Conservation (phyloP, 2,888 invertebrate species). For the Ypsolopha scabrella region DNA sequence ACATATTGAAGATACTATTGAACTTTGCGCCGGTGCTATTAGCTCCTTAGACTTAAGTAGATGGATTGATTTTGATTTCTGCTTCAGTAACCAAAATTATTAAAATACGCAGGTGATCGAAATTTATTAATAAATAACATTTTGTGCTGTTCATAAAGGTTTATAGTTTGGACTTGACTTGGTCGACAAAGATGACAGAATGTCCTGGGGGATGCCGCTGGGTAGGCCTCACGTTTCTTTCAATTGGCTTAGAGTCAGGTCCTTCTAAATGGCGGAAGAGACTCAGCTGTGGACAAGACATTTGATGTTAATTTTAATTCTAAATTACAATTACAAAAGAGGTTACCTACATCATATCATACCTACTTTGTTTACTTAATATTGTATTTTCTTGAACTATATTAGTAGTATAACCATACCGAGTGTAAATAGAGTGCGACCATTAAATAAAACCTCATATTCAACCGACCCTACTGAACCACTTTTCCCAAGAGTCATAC, state of each 20-base stretch:
- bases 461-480: too few relatives aligned
- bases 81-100: conserved; percentile 8
- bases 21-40: conserved; percentile 40
- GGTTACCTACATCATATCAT: too few relatives aligned
- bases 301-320: too few relatives aligned
- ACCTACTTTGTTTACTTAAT: too few relatives aligned
- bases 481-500: too few relatives aligned
- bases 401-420: too few relatives aligned
- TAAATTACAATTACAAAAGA: too few relatives aligned
- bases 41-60: conserved; percentile 51
- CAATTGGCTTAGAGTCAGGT: conserved; percentile 45
- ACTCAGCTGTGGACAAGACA: conserved; percentile 34
- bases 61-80: conserved; percentile 57
- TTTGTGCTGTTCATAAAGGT: neutral
- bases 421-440: too few relatives aligned
- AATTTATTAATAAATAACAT: neutral
- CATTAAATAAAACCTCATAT: too few relatives aligned
- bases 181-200: conserved; percentile 59
- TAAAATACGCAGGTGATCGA: neutral
- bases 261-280: conserved; percentile 52
- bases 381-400: too few relatives aligned
- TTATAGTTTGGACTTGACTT: conserved; percentile 53
- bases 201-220: conserved; percentile 61
- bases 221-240: conserved; percentile 59
- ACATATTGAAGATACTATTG: conserved; percentile 33